phyloP scores from a whole-genome alignment of 1,140 invertebrate genomes.

The Zophobas morio region DNA sequence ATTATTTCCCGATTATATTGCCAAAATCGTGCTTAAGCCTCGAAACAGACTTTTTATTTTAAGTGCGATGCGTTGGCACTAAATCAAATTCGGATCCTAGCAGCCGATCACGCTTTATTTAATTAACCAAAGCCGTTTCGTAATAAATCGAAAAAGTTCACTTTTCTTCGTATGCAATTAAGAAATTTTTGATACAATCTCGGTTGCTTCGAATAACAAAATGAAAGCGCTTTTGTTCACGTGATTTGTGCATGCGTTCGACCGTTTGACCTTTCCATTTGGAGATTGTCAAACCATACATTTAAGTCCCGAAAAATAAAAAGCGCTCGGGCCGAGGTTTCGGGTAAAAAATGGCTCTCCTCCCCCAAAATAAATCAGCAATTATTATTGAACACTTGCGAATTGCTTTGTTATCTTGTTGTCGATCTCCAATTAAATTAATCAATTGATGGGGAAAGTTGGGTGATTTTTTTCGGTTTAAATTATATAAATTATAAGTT shows the following conservation, averaged over 20 bases:
- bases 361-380: constrained; percentile 28
- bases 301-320: constrained; percentile 32
- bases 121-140: constrained; percentile 25
- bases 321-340: not conserved
- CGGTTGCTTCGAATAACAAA: constrained; percentile 40
- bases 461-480: constrained; percentile 24
- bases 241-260: constrained; percentile 47
- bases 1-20: too few relatives aligned
- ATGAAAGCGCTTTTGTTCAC: constrained; percentile 44
- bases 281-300: constrained; percentile 45
- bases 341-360: constrained; percentile 34
- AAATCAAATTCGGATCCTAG: not conserved
- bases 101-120: not conserved
- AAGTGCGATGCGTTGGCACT: not conserved
- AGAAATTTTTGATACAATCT: constrained; percentile 42
- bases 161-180: constrained; percentile 38
- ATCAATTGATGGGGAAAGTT: constrained; percentile 40
- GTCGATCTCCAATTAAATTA: constrained; percentile 27
- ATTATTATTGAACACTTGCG: constrained; percentile 31
- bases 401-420: constrained; percentile 41
- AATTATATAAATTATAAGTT: constrained; percentile 38
- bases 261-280: constrained; percentile 45
- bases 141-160: constrained; percentile 36
- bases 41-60: not conserved
- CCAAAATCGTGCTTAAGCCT: too few relatives aligned